A percentile compares a stretch with the other conserved stretches of the same genome.
These are phyloP conservation scores for Cladopsammia gracilis DNA, from an alignment of 64 coral and sea anemone species.

Conservation along the genomic window DNA sequence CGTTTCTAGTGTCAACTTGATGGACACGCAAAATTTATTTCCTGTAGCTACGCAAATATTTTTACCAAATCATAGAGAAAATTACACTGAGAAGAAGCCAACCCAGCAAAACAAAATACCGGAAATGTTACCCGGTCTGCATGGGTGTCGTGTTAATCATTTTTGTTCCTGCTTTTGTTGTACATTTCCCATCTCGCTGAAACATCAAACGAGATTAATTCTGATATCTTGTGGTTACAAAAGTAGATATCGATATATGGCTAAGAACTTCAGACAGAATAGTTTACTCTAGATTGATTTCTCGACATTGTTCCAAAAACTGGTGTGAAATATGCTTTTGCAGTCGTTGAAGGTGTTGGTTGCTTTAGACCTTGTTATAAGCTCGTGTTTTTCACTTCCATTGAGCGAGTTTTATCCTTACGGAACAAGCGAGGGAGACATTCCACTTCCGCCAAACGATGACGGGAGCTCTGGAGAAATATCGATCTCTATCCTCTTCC, in stretches of 20 bases:
- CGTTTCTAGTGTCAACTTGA: no score
- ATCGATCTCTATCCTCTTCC: slow-evolving; percentile 43
- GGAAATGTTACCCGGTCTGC: no score
- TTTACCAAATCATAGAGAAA: no score
- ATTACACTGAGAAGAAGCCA: no score
- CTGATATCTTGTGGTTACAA: not conserved
- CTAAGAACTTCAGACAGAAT: not conserved
- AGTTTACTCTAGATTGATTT: no score
- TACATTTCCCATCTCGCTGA: no score
- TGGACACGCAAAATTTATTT: no score
- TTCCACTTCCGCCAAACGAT: slow-evolving; percentile 54
- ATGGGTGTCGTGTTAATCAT: no score
- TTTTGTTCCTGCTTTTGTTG: no score
- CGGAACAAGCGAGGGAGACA: slow-evolving; percentile 41
- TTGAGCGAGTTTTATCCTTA: slow-evolving; percentile 74
- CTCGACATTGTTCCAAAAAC: not conserved
- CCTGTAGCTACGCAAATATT: no score
- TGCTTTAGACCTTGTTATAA: not conserved
- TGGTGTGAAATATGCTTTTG: not conserved
- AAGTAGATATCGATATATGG: not conserved
- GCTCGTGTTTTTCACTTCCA: slow-evolving; percentile 3
- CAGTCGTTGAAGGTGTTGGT: not conserved
- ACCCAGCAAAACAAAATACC: no score
- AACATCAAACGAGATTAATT: no score
- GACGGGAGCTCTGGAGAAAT: slow-evolving; percentile 80